phyloP scores from a whole-genome alignment of 2,888 invertebrate species.

The Pseudanteris insignis region DNA sequence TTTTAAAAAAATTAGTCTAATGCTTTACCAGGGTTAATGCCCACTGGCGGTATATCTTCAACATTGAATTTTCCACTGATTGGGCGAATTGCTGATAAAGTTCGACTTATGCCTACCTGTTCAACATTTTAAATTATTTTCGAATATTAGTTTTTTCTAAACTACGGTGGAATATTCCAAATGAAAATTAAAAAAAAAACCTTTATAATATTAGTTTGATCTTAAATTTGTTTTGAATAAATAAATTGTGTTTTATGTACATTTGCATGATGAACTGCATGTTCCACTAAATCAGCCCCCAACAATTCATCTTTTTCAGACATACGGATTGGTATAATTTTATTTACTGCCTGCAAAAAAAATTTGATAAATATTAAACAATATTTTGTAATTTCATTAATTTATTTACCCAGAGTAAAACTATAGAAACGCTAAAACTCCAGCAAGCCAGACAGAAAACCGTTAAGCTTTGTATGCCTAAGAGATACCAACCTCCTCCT shows the following conservation, averaged over 20 bases:
- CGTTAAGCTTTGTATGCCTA: conserved; percentile 83
- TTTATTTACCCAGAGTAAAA: conserved; percentile 77
- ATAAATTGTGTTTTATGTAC: conserved; percentile 63
- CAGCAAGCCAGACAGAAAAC: conserved; percentile 77
- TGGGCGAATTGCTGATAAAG: too few relatives aligned
- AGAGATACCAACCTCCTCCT: conserved; percentile 89
- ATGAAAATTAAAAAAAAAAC: too few relatives aligned
- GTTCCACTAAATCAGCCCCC: conserved; percentile 90
- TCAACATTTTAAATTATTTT: background rate
- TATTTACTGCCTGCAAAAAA: conserved; percentile 73
- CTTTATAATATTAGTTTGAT: too few relatives aligned
- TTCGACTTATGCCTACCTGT: background rate
- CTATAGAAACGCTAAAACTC: conserved; percentile 78
- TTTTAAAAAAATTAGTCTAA: too few relatives aligned
- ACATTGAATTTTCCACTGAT: too few relatives aligned
- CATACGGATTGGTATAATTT: conserved; percentile 85
- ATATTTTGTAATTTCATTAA: too few relatives aligned
- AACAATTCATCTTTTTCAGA: conserved; percentile 84
- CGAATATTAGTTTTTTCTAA: too few relatives aligned
- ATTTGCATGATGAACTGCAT: conserved; percentile 79
- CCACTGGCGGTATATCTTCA: too few relatives aligned
- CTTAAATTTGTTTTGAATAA: too few relatives aligned
- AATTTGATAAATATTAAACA: too few relatives aligned
- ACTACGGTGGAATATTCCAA: too few relatives aligned
- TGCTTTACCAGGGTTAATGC: too few relatives aligned